These are phyloP conservation scores for Elachura formosa DNA, from an alignment of 2,113 vertebrate genomes.

Conservation along the genomic window DNA sequence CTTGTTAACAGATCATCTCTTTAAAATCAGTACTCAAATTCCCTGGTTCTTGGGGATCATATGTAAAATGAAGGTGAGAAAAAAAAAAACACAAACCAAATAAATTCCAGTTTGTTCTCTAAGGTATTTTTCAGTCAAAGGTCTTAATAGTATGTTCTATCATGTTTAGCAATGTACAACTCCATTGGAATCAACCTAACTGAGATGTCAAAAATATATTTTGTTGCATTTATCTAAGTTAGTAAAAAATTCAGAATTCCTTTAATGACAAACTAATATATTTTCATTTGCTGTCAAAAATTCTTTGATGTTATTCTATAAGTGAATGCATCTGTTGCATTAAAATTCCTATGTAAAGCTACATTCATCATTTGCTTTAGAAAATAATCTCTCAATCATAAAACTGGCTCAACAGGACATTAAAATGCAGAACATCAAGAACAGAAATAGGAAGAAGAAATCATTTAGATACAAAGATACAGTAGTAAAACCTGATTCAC, in stretches of 20 bases:
- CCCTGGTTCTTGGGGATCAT: background rate
- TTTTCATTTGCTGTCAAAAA: conserved; percentile 28
- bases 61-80: background rate
- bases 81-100: background rate
- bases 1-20: background rate
- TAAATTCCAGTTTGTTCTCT: background rate
- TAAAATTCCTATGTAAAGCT: conserved; percentile 21
- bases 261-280: conserved; percentile 22
- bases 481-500: background rate
- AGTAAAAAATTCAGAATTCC: conserved; percentile 45
- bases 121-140: background rate
- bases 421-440: background rate
- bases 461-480: background rate
- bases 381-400: conserved; percentile 6
- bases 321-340: conserved; percentile 24
- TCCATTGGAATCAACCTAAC: conserved; percentile 22
- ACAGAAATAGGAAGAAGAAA: background rate
- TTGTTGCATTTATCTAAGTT: conserved; percentile 68
- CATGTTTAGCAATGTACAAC: background rate
- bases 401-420: background rate
- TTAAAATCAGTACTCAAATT: background rate
- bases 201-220: conserved; percentile 44
- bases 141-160: background rate
- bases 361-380: conserved; percentile 10
- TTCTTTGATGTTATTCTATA: background rate